These are phyloP conservation scores for Pachycephus smyrnensis DNA, from an alignment of 2,888 invertebrate species.

Conservation along the genomic window DNA sequence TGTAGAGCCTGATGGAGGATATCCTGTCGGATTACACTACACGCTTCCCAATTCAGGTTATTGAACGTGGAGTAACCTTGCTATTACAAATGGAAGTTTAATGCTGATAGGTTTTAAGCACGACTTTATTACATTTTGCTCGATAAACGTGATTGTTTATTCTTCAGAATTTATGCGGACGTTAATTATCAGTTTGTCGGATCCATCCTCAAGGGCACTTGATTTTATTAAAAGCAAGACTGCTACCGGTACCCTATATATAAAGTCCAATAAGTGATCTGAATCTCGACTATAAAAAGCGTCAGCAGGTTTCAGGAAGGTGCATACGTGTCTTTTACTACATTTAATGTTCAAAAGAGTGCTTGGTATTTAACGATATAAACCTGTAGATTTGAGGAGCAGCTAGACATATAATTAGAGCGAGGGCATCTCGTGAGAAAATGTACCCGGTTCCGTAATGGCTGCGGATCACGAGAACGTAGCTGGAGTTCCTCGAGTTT, in stretches of 20 bases:
- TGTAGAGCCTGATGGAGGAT: slow-evolving; percentile 34
- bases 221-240: neutral
- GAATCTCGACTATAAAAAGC: neutral
- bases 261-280: neutral
- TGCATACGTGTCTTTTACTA: neutral
- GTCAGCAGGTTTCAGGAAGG: neutral
- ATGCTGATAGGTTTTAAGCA: neutral
- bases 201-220: neutral
- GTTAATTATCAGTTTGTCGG: neutral
- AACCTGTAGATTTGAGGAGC: slow-evolving; percentile 61
- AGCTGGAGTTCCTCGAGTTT: slow-evolving; percentile 1
- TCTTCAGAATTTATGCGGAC: neutral
- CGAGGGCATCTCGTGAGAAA: slow-evolving; percentile 61
- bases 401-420: slow-evolving; percentile 65
- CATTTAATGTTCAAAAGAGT: neutral
- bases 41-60: slow-evolving; percentile 32
- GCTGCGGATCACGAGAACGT: slow-evolving; percentile 51
- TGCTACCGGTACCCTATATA: neutral
- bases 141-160: neutral
- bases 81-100: neutral
- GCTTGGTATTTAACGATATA: slow-evolving; percentile 54
- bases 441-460: slow-evolving; percentile 54
- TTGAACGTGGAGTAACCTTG: slow-evolving; percentile 23
- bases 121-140: neutral
- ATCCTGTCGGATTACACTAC: slow-evolving; percentile 34